These are phyloP conservation scores for Protomyctophum bolini DNA, from an alignment of 2,113 vertebrate genomes.

Conservation along the genomic window DNA sequence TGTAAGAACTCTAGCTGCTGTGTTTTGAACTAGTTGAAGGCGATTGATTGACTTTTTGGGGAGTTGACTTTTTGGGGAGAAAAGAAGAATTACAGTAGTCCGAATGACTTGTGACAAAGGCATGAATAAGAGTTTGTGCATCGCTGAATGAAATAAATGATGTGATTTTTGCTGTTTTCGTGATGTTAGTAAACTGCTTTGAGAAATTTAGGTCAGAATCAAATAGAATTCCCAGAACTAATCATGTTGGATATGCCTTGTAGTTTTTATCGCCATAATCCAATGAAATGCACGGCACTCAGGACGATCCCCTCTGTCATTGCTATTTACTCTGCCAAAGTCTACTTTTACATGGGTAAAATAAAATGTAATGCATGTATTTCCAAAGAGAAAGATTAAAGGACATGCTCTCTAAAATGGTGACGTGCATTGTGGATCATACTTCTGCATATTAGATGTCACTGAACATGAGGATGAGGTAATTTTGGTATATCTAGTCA, in stretches of 20 bases:
- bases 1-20: too few relatives aligned
- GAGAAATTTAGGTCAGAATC: too few relatives aligned
- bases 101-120: too few relatives aligned
- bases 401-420: neutral
- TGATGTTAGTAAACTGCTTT: too few relatives aligned
- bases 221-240: too few relatives aligned
- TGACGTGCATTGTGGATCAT: neutral
- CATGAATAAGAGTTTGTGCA: too few relatives aligned
- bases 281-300: constrained; percentile 22
- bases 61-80: too few relatives aligned
- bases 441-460: neutral
- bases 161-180: too few relatives aligned
- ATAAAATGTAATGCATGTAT: neutral
- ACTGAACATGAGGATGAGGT: neutral
- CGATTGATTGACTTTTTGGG: too few relatives aligned
- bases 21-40: too few relatives aligned
- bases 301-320: neutral
- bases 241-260: constrained; percentile 51
- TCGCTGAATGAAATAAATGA: too few relatives aligned
- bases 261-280: constrained; percentile 27
- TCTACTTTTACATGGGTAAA: constrained; percentile 5
- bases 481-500: neutral
- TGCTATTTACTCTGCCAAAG: constrained; percentile 7
- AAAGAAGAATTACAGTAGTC: too few relatives aligned
- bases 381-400: neutral